These are phyloP conservation scores for Nothocercus julius DNA, from an alignment of 2,113 vertebrate genomes.

Conservation along the genomic window DNA sequence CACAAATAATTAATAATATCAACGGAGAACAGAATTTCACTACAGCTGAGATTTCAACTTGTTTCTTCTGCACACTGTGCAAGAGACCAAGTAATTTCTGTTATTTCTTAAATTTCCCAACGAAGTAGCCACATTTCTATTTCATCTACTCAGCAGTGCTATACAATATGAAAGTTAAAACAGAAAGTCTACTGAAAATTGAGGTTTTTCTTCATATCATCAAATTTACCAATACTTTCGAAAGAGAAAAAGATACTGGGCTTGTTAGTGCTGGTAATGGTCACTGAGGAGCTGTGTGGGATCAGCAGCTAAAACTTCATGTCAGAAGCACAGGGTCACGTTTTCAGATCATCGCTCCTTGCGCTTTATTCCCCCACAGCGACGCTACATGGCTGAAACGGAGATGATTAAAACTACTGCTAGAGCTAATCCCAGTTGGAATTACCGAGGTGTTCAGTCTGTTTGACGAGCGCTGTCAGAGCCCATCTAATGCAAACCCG, in stretches of 20 bases:
- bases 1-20: not conserved
- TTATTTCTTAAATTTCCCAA: not conserved
- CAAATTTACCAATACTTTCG: not conserved
- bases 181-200: not conserved
- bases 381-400: accelerated
- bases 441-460: accelerated
- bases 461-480: not conserved
- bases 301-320: not conserved
- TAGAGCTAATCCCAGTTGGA: not conserved
- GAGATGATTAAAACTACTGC: not conserved
- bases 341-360: not conserved
- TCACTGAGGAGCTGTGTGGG: not conserved
- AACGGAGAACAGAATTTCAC: not conserved
- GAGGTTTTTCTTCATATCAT: not conserved
- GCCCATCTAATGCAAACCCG: not conserved
- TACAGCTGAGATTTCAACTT: not conserved
- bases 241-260: not conserved
- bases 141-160: not conserved
- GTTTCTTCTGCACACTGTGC: not conserved
- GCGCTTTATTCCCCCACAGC: not conserved
- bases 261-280: not conserved
- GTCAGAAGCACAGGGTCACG: not conserved
- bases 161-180: not conserved
- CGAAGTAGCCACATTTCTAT: not conserved
- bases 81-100: not conserved